Percentiles rank a stretch among this genome's conserved stretches.
These are phyloP conservation scores for Stomatorhinus walkeri DNA, from an alignment of 2,797 vertebrate species.

Conservation along the genomic window DNA sequence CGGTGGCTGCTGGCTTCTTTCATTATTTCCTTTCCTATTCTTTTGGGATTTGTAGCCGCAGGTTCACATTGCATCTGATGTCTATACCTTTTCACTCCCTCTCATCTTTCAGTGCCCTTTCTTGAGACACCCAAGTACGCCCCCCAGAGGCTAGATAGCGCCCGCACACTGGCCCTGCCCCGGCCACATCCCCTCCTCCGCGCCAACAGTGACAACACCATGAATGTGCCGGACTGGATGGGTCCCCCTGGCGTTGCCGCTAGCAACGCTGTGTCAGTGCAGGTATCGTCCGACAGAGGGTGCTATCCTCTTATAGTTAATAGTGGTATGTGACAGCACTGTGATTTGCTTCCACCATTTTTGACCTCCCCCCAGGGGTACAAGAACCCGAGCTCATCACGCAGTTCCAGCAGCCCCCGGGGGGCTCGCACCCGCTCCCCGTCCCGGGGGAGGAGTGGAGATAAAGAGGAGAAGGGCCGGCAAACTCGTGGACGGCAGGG, in stretches of 20 bases:
- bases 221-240: constrained; percentile 71
- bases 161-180: constrained; percentile 62
- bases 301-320: background rate
- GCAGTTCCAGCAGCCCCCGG: constrained; percentile 84
- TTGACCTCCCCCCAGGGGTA: constrained; percentile 48
- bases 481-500: constrained; percentile 77
- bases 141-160: constrained; percentile 64
- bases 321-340: background rate
- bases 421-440: constrained; percentile 74
- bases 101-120: constrained; percentile 67
- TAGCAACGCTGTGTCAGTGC: constrained; percentile 51
- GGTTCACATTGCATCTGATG: background rate
- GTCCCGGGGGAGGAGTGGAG: constrained; percentile 67
- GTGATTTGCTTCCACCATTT: background rate
- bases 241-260: constrained; percentile 51
- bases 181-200: constrained; percentile 69
- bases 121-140: constrained; percentile 83
- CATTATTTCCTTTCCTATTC: background rate
- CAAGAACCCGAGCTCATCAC: constrained; percentile 71
- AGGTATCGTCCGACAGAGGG: constrained; percentile 45
- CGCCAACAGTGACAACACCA: constrained; percentile 83
- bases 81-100: constrained; percentile 18
- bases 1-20: background rate
- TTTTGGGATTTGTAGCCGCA: background rate
- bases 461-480: constrained; percentile 64